phyloP scores from a whole-genome alignment of 35 echinoderm and acorn worm genomes.

The Holothuria glaberrima region DNA sequence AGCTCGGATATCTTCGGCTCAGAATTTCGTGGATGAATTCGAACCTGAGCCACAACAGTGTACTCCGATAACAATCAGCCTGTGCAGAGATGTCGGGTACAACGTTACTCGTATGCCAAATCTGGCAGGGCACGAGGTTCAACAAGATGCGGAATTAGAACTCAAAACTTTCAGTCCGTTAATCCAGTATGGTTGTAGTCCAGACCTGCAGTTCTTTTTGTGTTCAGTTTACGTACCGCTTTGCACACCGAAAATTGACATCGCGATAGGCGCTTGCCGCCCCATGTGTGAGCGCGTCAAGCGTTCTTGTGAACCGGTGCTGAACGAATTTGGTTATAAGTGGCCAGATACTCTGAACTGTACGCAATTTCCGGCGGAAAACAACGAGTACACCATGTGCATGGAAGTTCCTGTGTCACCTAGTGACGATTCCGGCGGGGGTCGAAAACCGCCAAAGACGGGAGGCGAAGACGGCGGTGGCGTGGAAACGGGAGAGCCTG shows the following conservation, averaged over 20 bases:
- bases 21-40: conserved; percentile 84
- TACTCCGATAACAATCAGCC: conserved; percentile 82
- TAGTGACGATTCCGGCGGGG: not conserved
- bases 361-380: conserved; percentile 79
- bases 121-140: conserved; percentile 89
- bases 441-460: conserved; percentile 8
- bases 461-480: conserved; percentile 23
- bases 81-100: conserved; percentile 88
- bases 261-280: conserved; percentile 86
- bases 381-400: conserved; percentile 78
- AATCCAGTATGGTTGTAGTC: conserved; percentile 90
- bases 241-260: conserved; percentile 89
- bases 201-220: conserved; percentile 85
- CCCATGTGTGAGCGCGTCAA: conserved; percentile 94
- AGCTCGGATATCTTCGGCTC: conserved; percentile 29
- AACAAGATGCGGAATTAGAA: conserved; percentile 90
- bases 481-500: conserved; percentile 50
- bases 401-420: conserved; percentile 77
- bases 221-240: conserved; percentile 95
- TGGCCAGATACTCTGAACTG: conserved; percentile 91
- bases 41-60: conserved; percentile 83
- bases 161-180: conserved; percentile 96
- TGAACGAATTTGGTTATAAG: conserved; percentile 90
- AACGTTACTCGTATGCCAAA: conserved; percentile 97
- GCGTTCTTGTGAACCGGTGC: conserved; percentile 85